phyloP scores from a whole-genome alignment of 35 echinoderm and acorn worm species.

The Chiridota heheva region DNA sequence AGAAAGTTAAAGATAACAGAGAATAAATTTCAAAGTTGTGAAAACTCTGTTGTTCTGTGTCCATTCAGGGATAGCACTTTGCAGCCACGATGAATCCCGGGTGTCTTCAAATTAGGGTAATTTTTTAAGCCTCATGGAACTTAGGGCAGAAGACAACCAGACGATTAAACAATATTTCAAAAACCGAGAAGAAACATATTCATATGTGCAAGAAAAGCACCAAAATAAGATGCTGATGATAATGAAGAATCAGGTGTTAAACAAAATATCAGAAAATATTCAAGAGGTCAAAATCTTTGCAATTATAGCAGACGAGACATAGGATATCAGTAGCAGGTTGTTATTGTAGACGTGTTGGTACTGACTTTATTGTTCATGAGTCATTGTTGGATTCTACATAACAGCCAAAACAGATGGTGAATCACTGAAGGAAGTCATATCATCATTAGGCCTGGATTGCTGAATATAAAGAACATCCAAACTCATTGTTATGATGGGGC shows the following conservation, averaged over 20 bases:
- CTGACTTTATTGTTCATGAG: too few relatives aligned
- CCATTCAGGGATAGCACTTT: slow-evolving; percentile 29
- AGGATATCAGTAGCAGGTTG: background rate
- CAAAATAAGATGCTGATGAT: slow-evolving; percentile 15
- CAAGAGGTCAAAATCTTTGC: slow-evolving; percentile 17
- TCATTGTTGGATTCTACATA: too few relatives aligned
- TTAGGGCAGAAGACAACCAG: background rate
- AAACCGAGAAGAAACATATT: slow-evolving; percentile 2
- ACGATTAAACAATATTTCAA: slow-evolving; percentile 4
- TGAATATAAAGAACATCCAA: too few relatives aligned
- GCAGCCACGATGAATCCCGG: slow-evolving; percentile 12
- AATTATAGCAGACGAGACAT: slow-evolving; percentile 20
- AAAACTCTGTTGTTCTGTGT: slow-evolving; percentile 18
- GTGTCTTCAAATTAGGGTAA: slow-evolving; percentile 26
- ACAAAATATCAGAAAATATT: slow-evolving; percentile 16
- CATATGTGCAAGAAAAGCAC: slow-evolving; percentile 21
- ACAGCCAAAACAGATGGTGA: too few relatives aligned
- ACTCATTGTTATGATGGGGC: too few relatives aligned
- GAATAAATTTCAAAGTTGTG: slow-evolving; percentile 16
- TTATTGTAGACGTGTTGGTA: slow-evolving; percentile 22
- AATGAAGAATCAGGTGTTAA: slow-evolving; percentile 22
- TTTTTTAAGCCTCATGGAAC: slow-evolving; percentile 33
- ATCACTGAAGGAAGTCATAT: too few relatives aligned
- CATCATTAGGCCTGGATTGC: too few relatives aligned
- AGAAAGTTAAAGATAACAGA: slow-evolving; percentile 20